Percentiles rank a stretch among this genome's conserved stretches.
Conservation (phyloP, 2,888 invertebrate genomes). For the Ophion obscuratus region DNA sequence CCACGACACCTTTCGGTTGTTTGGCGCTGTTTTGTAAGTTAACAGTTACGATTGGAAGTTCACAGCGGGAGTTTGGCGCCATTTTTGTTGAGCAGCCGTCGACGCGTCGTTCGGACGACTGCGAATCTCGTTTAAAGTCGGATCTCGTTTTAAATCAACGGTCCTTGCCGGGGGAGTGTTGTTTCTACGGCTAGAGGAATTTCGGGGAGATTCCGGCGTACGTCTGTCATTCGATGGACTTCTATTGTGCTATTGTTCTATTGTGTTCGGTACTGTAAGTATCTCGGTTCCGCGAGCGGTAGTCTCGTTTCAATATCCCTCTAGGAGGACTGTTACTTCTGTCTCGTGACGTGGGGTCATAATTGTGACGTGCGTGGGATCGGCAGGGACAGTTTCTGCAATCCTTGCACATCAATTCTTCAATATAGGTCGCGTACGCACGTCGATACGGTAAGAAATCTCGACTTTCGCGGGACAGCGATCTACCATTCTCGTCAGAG, state of each 20-base stretch:
- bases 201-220: background rate
- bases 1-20: too few relatives aligned
- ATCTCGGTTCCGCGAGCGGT: background rate
- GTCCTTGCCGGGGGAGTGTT: background rate
- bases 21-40: background rate
- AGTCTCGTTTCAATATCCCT: background rate
- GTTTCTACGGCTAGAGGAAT: background rate
- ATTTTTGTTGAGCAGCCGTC: conserved; percentile 5
- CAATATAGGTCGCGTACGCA: background rate
- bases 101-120: conserved; percentile 31
- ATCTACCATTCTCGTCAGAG: background rate
- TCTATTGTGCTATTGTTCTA: too few relatives aligned
- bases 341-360: background rate
- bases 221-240: background rate
- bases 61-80: background rate
- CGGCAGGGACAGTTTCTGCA: background rate
- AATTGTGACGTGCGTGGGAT: background rate
- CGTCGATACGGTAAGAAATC: conserved; percentile 10
- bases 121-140: conserved; percentile 10
- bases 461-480: background rate
- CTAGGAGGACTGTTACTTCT: background rate
- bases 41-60: background rate
- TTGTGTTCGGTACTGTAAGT: background rate
- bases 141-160: background rate
- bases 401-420: background rate